Percentiles rank a stretch among this genome's conserved stretches.
Evolutionary conservation across 2,113 vertebrate genomes (phyloP).

Genomic region (Tragelaphus imberbis): DNA sequence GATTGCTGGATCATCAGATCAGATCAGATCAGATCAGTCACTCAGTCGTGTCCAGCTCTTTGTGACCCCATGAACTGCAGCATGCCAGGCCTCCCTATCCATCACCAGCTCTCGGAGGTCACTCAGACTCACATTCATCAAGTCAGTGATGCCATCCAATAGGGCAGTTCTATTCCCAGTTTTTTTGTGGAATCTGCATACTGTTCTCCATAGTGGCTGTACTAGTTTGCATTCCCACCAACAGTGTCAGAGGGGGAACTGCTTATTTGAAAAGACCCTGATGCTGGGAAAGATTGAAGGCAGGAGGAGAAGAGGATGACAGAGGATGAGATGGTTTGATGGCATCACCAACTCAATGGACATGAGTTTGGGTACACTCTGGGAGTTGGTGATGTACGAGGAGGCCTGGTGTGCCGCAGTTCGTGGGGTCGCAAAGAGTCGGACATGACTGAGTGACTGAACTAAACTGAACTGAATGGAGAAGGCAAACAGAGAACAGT

Average conservation of each 20-base stretch:
- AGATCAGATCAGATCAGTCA: too few species aligned
- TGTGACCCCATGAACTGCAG: too few species aligned
- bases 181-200: too few species aligned
- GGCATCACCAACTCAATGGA: neutral
- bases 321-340: neutral
- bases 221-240: too few species aligned
- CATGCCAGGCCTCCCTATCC: too few species aligned
- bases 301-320: neutral
- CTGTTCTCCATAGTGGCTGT: too few species aligned
- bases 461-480: neutral
- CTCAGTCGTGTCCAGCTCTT: too few species aligned
- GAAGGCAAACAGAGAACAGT: neutral
- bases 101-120: too few species aligned
- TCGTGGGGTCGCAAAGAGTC: neutral
- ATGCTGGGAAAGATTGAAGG: neutral
- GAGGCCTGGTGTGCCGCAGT: accelerated
- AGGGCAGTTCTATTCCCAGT: too few species aligned
- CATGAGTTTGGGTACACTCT: neutral
- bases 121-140: too few species aligned
- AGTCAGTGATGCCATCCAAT: too few species aligned
- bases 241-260: neutral
- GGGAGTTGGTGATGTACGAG: neutral
- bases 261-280: neutral
- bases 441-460: neutral
- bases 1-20: too few species aligned